Evolutionary conservation across 2,888 invertebrate genomes (phyloP).

Genomic region (Fabriciana adippe): DNA sequence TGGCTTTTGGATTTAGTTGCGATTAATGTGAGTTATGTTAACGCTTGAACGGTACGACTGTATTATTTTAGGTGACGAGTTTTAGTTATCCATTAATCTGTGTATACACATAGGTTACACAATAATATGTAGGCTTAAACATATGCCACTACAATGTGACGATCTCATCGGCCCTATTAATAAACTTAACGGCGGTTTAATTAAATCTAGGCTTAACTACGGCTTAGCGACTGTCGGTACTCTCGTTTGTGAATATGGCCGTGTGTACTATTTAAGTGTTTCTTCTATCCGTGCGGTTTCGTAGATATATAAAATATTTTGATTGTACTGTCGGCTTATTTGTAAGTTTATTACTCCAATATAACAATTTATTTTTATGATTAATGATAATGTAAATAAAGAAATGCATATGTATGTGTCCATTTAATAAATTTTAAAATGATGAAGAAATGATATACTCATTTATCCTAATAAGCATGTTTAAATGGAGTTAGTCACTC

Average conservation of each 20-base stretch:
- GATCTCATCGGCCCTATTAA: slow-evolving; percentile 60
- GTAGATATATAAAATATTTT: slow-evolving; percentile 12
- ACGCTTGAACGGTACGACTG: slow-evolving; percentile 60
- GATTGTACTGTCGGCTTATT: neutral
- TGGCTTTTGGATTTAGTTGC: slow-evolving; percentile 72
- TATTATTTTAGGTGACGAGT: slow-evolving; percentile 57
- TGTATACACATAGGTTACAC: slow-evolving; percentile 14
- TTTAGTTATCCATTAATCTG: slow-evolving; percentile 57
- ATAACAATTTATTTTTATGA: slow-evolving; percentile 22
- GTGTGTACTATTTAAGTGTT: slow-evolving; percentile 47
- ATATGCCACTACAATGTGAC: slow-evolving; percentile 63
- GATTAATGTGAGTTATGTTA: slow-evolving; percentile 65
- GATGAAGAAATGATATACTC: slow-evolving; percentile 15
- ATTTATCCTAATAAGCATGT: slow-evolving; percentile 7
- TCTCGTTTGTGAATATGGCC: slow-evolving; percentile 17
- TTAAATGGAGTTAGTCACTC: slow-evolving; percentile 5
- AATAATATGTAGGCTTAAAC: slow-evolving; percentile 20
- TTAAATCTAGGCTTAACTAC: slow-evolving; percentile 34
- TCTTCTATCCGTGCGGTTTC: slow-evolving; percentile 14
- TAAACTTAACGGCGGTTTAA: slow-evolving; percentile 5
- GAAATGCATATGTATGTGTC: slow-evolving; percentile 12
- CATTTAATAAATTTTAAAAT: slow-evolving; percentile 8
- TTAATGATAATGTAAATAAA: slow-evolving; percentile 20
- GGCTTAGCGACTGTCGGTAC: slow-evolving; percentile 54
- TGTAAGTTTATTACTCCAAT: slow-evolving; percentile 13